Evolutionary conservation across 1,140 invertebrate genomes (phyloP).

Genomic region (Physella acuta): DNA sequence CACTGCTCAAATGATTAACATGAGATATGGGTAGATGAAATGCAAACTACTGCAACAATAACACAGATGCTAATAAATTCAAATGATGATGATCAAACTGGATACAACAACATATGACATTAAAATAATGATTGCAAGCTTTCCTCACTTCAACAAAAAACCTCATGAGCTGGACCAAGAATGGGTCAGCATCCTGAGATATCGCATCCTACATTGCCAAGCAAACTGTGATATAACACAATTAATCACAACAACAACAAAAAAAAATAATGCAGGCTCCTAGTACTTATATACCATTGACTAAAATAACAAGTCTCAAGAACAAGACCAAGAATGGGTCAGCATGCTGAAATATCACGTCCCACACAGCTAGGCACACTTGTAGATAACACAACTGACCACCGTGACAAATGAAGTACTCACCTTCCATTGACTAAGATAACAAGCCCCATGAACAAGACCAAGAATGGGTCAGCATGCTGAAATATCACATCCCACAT

Average conservation of each 20-base stretch:
- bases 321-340: slow-evolving; percentile 97
- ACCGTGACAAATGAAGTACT: slow-evolving; percentile 83
- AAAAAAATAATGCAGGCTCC: neutral
- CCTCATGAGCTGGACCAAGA: slow-evolving; percentile 92
- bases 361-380: slow-evolving; percentile 92
- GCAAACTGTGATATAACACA: slow-evolving; percentile 84
- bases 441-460: slow-evolving; percentile 92
- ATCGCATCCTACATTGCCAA: slow-evolving; percentile 96
- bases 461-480: slow-evolving; percentile 90
- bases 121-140: slow-evolving; percentile 80
- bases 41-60: too few species aligned
- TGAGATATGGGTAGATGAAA: too few species aligned
- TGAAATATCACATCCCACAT: slow-evolving; percentile 99
- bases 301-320: slow-evolving; percentile 88
- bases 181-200: slow-evolving; percentile 92
- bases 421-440: slow-evolving; percentile 93
- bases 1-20: too few species aligned
- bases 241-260: neutral
- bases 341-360: slow-evolving; percentile 91
- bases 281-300: slow-evolving; percentile 87
- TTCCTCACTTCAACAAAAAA: slow-evolving; percentile 94
- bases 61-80: too few species aligned
- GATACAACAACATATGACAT: too few species aligned
- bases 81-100: too few species aligned
- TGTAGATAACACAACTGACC: slow-evolving; percentile 81